Evolutionary conservation across 2,797 vertebrate species (phyloP).

Genomic region (Poecile montanus): DNA sequence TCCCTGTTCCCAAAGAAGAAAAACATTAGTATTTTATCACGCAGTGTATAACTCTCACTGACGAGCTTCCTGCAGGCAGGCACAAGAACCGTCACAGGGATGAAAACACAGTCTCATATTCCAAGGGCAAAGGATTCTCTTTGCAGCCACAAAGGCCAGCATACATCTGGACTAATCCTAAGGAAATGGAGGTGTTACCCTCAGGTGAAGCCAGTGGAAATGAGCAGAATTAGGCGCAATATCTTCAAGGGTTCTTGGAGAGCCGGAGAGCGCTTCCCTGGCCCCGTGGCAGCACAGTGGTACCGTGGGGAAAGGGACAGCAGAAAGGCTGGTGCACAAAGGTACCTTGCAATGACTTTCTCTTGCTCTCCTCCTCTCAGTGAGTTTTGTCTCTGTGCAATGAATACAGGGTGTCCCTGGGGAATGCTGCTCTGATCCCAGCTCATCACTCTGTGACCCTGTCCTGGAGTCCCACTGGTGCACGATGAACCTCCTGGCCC

Average conservation of each 20-base stretch:
- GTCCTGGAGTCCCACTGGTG: neutral
- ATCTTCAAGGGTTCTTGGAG: neutral
- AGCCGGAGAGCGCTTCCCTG: neutral
- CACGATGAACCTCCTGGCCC: neutral
- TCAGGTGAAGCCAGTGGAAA: neutral
- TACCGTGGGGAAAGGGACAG: accelerated
- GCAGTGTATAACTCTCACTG: neutral
- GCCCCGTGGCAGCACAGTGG: neutral
- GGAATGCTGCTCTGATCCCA: neutral
- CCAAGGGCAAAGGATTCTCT: neutral
- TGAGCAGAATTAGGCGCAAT: neutral
- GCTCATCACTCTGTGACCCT: neutral
- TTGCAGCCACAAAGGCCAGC: neutral
- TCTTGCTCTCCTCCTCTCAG: neutral
- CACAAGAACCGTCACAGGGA: neutral
- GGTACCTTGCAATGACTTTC: neutral
- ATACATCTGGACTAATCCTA: neutral
- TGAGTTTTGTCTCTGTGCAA: neutral
- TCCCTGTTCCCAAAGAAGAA: constrained; percentile 14
- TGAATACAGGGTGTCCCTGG: neutral
- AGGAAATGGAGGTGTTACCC: neutral
- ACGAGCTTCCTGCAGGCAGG: neutral
- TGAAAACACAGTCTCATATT: neutral
- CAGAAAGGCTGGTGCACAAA: neutral
- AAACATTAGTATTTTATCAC: constrained; percentile 24